Evolutionary conservation across 2,888 invertebrate species (phyloP), one percentile per base, ranked within the genome.

Genomic region (Rotaria socialis): DNA sequence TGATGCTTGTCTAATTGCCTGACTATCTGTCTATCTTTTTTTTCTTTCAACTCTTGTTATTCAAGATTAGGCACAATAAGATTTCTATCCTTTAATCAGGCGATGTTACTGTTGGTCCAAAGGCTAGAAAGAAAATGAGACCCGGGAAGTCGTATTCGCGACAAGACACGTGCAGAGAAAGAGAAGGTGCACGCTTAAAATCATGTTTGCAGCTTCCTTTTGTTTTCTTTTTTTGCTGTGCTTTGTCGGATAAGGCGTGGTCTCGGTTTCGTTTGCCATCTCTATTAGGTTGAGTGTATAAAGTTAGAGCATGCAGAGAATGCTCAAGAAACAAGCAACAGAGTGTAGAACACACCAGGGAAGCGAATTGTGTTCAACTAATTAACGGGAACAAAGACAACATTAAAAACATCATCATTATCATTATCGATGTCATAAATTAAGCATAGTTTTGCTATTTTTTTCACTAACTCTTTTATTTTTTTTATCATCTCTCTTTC

Each of bases 51-150:
- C 3, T 35, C 27, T 67, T 67, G 2, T 27, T 67, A 67, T 67
- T 35, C 16, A 67, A 67, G n/a, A 58, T n/a, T 24, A 58, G 58
- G n/a, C 35, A 67, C 35, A 67, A 67, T 19, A 10, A 67, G 35
- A 35, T 67, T 67, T 27, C 35, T 67, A 67, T 67, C 67, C 67
- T 67, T 67, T 67, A 67, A 67, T 67, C 67, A 67, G 67, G 35
- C 27, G 35, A 2, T 67, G 27, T 19, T 67, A 35, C 35, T 11
- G 67, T 14, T 35, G 19, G 35, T 67, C 0, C 27, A 67, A 27
- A 35, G 67, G 35, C 67, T 67, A 67, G 27, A 67, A 67, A 16
- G 35, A 67, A 67, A 35, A 35, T 35, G 67, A 67, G 67, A 67
- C 5, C 16, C 67, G 35, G 67, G 35, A 67, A 67, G 67, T 67